Base-by-base conservation (phyloP, 2,113 vertebrate species). In the Solea senegalensis region DNA sequence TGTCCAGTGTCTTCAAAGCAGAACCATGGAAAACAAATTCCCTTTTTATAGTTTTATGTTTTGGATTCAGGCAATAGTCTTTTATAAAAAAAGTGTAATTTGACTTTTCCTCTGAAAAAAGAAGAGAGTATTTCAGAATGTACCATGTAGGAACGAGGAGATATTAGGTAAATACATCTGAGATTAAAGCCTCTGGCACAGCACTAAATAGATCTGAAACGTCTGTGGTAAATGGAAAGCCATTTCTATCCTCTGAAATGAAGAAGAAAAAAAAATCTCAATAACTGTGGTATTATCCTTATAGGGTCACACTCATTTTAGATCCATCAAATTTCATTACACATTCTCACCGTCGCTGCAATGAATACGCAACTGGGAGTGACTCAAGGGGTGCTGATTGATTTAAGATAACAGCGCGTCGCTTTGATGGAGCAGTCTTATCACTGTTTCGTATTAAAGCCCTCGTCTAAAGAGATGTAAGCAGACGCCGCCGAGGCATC, bases 311-410 rank as follows among this genome's bases (percentile, higher is more conserved):
- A 34, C 66, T 62, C 65, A 74, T 74, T 88, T 81, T 57, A 64
- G 58, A 83, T 83, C 55, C 70, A 72, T 82, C 80, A 71, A 55
- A 83, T 83, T 76, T 65, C 69, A 83, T 85, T 82, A 83, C 48
- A 65, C 59, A 69, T 80, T 85, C 21, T 50, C 48, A 58, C 48
- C 48, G 41, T 13, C 41, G 51, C 48, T 5, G 53, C 48, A 66
- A 51, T 72, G 74, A 78, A 85, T 62, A 74, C 74, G 81, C 10
- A 0, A 70, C 78, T 80, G 50, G 53, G 53, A 56, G 61, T 68
- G 73, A 68, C 84, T 79, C 10, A 21, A 53, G 73, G 78, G 73
- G 43, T 72, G 73, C 70, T 72, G 88, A 86, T 88, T 85, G 78
- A 88, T 88, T 85, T 89, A 53, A 78, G 82, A 90, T 89, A 85